phyloP scores from a whole-genome alignment of 2,113 vertebrate genomes.

The Phocoena sinus region DNA sequence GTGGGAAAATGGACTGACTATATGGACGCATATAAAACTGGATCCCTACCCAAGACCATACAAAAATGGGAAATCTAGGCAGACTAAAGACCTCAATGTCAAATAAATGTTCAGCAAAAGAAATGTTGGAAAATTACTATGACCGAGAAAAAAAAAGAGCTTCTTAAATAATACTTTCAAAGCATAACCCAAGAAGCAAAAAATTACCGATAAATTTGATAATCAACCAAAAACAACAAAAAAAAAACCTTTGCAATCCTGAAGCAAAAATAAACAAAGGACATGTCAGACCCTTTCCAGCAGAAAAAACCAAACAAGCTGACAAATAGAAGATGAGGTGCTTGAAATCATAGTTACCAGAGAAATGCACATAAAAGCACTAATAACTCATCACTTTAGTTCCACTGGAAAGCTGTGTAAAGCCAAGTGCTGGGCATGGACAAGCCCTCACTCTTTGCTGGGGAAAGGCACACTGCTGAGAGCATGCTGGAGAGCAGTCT shows the following conservation, averaged over 20 bases:
- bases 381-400: not conserved
- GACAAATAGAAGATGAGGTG: not conserved
- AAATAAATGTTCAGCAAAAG: not conserved
- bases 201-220: not conserved
- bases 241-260: not conserved
- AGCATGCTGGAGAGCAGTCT: not conserved
- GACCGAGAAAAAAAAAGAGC: not conserved
- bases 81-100: not conserved
- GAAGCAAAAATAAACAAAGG: not conserved
- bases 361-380: not conserved
- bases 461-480: not conserved
- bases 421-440: too few species aligned
- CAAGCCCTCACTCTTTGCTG: not conserved
- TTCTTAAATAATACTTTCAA: not conserved
- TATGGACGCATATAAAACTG: not conserved
- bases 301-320: not conserved
- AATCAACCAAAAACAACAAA: not conserved
- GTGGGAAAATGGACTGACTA: not conserved
- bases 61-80: not conserved
- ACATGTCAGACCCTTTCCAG: not conserved
- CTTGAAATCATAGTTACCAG: not conserved
- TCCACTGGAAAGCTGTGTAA: not conserved
- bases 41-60: not conserved
- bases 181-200: not conserved
- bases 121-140: not conserved